phyloP scores from a whole-genome alignment of 2,888 invertebrate genomes.

The Melieria crassipennis region DNA sequence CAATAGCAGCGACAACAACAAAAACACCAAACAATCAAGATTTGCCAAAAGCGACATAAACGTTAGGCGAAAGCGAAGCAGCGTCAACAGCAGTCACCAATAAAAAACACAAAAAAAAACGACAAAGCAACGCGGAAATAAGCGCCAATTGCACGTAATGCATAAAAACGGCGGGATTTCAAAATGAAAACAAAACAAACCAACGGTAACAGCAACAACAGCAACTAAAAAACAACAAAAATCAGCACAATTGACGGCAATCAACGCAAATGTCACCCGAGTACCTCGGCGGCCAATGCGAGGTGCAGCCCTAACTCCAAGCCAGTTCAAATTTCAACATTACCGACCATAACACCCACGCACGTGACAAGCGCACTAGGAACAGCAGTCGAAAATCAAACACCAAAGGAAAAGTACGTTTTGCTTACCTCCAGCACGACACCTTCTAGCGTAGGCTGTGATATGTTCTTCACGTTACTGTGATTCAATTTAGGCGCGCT shows the following conservation, averaged over 20 bases:
- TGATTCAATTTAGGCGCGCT: slow-evolving; percentile 72
- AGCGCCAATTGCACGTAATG: slow-evolving; percentile 39
- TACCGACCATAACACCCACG: background rate
- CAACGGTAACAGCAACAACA: background rate
- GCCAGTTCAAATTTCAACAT: background rate
- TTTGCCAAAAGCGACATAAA: background rate
- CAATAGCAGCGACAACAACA: slow-evolving; percentile 10
- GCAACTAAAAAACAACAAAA: slow-evolving; percentile 34
- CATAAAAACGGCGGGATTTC: slow-evolving; percentile 22
- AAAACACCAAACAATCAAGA: background rate
- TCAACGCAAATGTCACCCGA: slow-evolving; percentile 44
- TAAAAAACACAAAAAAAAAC: slow-evolving; percentile 47
- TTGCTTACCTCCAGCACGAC: slow-evolving; percentile 70
- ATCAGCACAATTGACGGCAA: slow-evolving; percentile 60
- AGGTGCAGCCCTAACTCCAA: background rate
- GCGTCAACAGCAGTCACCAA: background rate
- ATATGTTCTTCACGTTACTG: slow-evolving; percentile 70
- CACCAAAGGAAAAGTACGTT: too few species aligned
- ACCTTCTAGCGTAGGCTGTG: slow-evolving; percentile 69
- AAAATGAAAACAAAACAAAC: slow-evolving; percentile 8
- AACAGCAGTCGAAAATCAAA: background rate
- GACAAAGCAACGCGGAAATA: slow-evolving; percentile 48
- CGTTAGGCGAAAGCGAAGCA: background rate
- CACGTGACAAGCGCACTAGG: background rate
- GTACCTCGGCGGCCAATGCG: background rate